These are phyloP conservation scores for Magallana ariakensis DNA, from an alignment of 1,140 invertebrate genomes.

Conservation along the genomic window DNA sequence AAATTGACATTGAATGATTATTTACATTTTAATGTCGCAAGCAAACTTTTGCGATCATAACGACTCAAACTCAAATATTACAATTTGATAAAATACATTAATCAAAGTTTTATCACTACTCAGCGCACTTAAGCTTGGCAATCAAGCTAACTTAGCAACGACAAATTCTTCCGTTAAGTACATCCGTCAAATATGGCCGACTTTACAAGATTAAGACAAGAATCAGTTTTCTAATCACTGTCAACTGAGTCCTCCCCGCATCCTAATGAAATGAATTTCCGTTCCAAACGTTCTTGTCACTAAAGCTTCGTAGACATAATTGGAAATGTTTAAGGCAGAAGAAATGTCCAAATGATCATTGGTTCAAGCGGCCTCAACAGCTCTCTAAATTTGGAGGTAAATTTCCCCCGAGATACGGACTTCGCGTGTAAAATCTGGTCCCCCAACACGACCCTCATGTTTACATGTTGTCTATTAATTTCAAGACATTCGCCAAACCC, in stretches of 20 bases:
- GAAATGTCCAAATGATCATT: conserved; percentile 45
- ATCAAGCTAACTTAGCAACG: conserved; percentile 33
- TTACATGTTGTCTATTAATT: conserved; percentile 37
- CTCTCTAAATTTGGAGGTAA: conserved; percentile 27
- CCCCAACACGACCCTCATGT: conserved; percentile 11
- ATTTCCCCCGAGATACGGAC: conserved; percentile 34
- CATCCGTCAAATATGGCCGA: conserved; percentile 41
- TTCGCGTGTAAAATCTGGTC: conserved; percentile 17
- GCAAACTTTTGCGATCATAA: conserved; percentile 25
- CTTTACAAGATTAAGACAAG: conserved; percentile 41
- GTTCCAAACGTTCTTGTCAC: conserved; percentile 43
- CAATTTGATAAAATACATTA: conserved; percentile 20
- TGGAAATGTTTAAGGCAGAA: conserved; percentile 42
- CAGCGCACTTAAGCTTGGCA: conserved; percentile 29
- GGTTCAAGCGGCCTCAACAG: conserved; percentile 17
- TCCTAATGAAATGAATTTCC: conserved; percentile 48
- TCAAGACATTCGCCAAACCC: not conserved
- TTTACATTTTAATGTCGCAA: conserved; percentile 36
- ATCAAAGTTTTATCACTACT: conserved; percentile 22
- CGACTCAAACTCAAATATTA: conserved; percentile 23
- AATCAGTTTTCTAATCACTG: conserved; percentile 42
- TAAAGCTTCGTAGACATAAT: conserved; percentile 40
- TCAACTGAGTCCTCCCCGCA: conserved; percentile 29
- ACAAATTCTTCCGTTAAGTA: conserved; percentile 24
- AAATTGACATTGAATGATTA: conserved; percentile 16